phyloP scores from a whole-genome alignment of 2,797 vertebrate species.

The Pelobates cultripes region DNA sequence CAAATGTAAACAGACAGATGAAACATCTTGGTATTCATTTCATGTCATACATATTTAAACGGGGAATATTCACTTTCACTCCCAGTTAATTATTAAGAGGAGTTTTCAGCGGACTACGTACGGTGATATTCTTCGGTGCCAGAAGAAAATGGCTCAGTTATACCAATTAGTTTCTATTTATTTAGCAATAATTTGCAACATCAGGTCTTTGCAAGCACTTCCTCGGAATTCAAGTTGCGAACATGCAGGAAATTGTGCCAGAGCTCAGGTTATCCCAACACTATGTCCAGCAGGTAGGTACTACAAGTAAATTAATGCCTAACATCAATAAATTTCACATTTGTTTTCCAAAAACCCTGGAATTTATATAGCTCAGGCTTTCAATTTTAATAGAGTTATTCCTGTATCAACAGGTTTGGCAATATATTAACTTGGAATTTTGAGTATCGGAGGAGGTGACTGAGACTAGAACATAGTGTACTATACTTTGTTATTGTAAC shows the following conservation, averaged over 20 bases:
- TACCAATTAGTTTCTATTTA: conserved; percentile 48
- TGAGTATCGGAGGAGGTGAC: not conserved
- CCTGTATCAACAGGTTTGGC: not conserved
- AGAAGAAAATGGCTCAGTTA: conserved; percentile 39
- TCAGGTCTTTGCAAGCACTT: not conserved
- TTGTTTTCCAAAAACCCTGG: too few species aligned
- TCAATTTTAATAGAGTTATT: not conserved
- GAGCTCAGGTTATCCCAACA: not conserved
- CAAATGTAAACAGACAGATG: not conserved
- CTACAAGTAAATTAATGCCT: not conserved
- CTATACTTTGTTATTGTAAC: too few species aligned
- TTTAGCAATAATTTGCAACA: not conserved
- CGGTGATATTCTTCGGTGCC: fast-evolving
- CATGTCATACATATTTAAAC: conserved; percentile 59
- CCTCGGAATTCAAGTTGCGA: conserved; percentile 16
- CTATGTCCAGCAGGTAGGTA: conserved; percentile 66
- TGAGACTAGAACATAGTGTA: too few species aligned
- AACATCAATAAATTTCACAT: not conserved
- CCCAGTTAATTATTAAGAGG: conserved; percentile 64
- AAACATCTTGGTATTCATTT: not conserved
- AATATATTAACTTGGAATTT: not conserved
- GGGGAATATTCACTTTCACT: conserved; percentile 15
- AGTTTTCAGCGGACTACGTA: not conserved
- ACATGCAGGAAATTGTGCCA: conserved; percentile 48
- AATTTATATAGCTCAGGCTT: too few species aligned